Percentiles rank a stretch among this genome's conserved stretches.
Evolutionary conservation across 2,797 vertebrate species (phyloP).

Genomic region (Sarcoramphus papa): DNA sequence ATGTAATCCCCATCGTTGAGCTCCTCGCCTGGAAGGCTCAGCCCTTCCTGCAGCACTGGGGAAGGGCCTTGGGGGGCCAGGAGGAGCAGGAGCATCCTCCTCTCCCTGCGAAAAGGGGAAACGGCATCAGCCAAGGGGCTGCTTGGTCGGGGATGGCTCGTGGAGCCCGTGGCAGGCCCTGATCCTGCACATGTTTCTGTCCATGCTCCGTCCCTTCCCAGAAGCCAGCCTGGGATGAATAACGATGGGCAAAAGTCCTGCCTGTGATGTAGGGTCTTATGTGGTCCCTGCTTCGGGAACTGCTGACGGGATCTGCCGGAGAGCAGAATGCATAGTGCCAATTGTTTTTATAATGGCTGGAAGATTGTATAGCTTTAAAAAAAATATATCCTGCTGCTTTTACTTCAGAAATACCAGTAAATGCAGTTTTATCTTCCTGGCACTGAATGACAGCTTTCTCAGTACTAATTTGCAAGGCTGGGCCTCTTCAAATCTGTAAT

Average conservation of each 20-base stretch:
- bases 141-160: accelerated
- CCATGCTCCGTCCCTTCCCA: neutral
- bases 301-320: accelerated
- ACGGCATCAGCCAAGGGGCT: accelerated
- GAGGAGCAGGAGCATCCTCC: neutral
- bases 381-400: neutral
- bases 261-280: accelerated
- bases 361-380: neutral
- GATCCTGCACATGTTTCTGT: accelerated
- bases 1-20: accelerated
- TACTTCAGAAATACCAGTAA: neutral
- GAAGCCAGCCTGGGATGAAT: neutral
- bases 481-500: neutral
- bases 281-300: neutral
- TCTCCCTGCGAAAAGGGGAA: neutral
- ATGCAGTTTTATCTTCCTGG: neutral
- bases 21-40: neutral
- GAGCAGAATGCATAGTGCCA: neutral
- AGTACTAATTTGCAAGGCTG: neutral
- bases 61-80: accelerated
- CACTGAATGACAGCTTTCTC: neutral
- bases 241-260: accelerated
- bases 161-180: neutral
- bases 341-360: neutral
- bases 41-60: accelerated